phyloP scores from a whole-genome alignment of 2,888 invertebrate species.

The Ceraclea dissimilis region DNA sequence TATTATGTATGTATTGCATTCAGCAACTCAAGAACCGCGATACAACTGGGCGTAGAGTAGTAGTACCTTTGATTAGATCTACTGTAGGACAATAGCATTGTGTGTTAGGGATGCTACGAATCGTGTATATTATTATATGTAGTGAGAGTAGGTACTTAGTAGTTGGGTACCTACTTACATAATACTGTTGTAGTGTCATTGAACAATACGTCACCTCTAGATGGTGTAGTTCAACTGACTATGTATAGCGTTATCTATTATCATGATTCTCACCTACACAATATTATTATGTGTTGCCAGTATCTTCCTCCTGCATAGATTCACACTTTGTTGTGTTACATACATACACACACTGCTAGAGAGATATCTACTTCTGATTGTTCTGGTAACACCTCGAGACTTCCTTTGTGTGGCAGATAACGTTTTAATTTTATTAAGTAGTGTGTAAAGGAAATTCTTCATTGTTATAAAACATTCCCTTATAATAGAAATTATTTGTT shows the following conservation, averaged over 20 bases:
- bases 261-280: not conserved
- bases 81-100: not conserved
- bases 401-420: not conserved
- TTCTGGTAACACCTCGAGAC: not conserved
- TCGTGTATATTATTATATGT: not conserved
- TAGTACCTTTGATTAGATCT: not conserved
- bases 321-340: not conserved
- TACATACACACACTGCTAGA: not conserved
- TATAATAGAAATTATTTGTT: too few relatives aligned
- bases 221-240: not conserved
- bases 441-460: too few relatives aligned
- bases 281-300: too few relatives aligned
- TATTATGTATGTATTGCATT: too few relatives aligned
- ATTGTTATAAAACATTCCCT: too few relatives aligned
- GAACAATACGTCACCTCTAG: not conserved
- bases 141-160: not conserved
- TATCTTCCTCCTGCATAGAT: constrained; percentile 1
- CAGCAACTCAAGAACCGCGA: too few relatives aligned
- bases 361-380: not conserved
- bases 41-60: too few relatives aligned
- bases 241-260: not conserved
- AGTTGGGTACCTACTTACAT: not conserved
- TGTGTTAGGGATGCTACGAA: not conserved
- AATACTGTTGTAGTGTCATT: not conserved
- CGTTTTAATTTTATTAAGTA: not conserved